phyloP scores from a whole-genome alignment of 2,113 vertebrate genomes.

The Suncus etruscus region DNA sequence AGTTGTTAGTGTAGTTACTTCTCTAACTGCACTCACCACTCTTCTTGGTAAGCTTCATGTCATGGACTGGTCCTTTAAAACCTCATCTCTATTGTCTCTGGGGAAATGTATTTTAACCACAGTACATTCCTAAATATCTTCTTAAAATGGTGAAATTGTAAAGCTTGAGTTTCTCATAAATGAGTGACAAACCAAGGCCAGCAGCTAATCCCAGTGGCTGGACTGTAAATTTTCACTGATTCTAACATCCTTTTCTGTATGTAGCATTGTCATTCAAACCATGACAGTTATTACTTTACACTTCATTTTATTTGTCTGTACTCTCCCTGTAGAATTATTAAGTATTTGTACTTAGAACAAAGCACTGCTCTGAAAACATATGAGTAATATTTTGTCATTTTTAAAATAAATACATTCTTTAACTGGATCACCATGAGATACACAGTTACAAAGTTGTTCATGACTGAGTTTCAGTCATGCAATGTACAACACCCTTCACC shows the following conservation, averaged over 20 bases:
- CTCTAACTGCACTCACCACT: too few species aligned
- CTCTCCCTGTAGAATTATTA: constrained; percentile 1
- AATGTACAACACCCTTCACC: too few species aligned
- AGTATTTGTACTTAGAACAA: constrained; percentile 27
- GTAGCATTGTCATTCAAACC: constrained; percentile 1
- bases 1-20: too few species aligned
- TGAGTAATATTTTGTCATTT: neutral
- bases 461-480: too few species aligned
- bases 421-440: too few species aligned
- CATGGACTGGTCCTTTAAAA: too few species aligned
- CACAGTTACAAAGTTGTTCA: too few species aligned
- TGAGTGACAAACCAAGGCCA: constrained; percentile 10
- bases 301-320: constrained; percentile 53
- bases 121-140: constrained; percentile 9
- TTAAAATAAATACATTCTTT: too few species aligned
- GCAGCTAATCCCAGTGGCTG: constrained; percentile 1
- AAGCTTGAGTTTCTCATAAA: constrained; percentile 39
- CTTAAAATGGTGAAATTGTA: constrained; percentile 58
- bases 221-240: constrained; percentile 64
- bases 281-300: constrained; percentile 47
- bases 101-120: neutral
- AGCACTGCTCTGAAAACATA: constrained; percentile 40
- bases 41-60: too few species aligned
- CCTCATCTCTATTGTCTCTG: too few species aligned
- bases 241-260: constrained; percentile 20